Percentiles rank a stretch among this genome's conserved stretches.
These are phyloP conservation scores for Apogon hyalosoma DNA, from an alignment of 2,797 vertebrate species.

Conservation along the genomic window DNA sequence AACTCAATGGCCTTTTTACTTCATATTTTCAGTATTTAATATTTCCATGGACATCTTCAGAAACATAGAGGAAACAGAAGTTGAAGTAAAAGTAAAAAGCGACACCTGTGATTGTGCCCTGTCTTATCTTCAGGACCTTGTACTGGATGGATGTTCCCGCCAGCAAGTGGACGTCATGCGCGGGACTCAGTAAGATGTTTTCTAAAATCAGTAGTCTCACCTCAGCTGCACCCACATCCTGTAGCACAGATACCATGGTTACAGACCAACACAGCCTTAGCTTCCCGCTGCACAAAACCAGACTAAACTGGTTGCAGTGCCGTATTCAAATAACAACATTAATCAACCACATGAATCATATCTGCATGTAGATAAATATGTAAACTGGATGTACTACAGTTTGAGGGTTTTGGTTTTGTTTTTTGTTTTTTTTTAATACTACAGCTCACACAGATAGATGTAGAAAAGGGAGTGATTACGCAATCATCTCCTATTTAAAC, in stretches of 20 bases:
- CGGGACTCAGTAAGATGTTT: conserved; percentile 95
- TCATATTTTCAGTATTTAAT: background rate
- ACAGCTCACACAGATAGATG: background rate
- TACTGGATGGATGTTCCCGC: conserved; percentile 92
- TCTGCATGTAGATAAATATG: background rate
- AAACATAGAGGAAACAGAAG: background rate
- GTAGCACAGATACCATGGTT: conserved; percentile 59
- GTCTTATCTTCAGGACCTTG: conserved; percentile 94
- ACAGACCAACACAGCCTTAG: conserved; percentile 43
- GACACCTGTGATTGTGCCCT: conserved; percentile 93
- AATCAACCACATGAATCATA: background rate
- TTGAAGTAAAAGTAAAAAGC: background rate
- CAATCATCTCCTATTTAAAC: conserved; percentile 32
- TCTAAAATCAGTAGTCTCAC: conserved; percentile 95
- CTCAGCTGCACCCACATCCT: conserved; percentile 94
- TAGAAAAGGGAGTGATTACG: background rate
- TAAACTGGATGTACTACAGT: no score
- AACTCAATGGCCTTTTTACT: conserved; percentile 8
- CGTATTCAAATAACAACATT: background rate
- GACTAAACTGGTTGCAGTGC: background rate
- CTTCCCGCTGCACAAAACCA: conserved; percentile 37
- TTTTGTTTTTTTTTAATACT: no score
- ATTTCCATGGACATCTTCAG: background rate
- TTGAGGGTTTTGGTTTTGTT: no score
- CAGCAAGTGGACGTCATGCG: conserved; percentile 91